These are phyloP conservation scores for Sogatella furcifera DNA, from an alignment of 1,140 invertebrate genomes.

Conservation along the genomic window DNA sequence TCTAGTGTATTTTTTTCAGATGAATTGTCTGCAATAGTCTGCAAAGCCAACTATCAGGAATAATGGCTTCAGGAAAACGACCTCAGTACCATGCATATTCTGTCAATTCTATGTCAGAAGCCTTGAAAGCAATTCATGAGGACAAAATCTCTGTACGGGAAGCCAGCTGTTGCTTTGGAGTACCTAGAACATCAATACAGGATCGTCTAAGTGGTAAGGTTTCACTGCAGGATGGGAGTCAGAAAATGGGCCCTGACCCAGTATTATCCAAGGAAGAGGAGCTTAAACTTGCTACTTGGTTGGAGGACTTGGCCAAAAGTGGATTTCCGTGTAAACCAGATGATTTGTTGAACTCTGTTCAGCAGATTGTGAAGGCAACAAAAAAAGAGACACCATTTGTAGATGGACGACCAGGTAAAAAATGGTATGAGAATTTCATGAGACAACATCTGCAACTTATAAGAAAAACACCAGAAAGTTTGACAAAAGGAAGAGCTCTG, in stretches of 20 bases:
- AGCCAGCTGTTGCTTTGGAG: conserved; percentile 6
- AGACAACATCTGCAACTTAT: conserved; percentile 5
- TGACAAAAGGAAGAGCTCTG: conserved; percentile 6
- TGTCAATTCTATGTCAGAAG: too few relatives aligned
- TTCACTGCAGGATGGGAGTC: background rate
- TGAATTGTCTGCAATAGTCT: too few relatives aligned
- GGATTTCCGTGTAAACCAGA: conserved; percentile 11
- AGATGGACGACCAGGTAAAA: conserved; percentile 12
- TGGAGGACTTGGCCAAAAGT: conserved; percentile 3
- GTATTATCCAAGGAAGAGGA: conserved; percentile 8
- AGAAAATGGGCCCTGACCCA: conserved; percentile 6
- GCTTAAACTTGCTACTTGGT: background rate
- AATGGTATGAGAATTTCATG: conserved; percentile 16
- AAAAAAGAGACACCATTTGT: conserved; percentile 13
- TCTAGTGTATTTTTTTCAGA: too few relatives aligned
- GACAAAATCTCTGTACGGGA: background rate
- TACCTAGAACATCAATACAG: conserved; percentile 5
- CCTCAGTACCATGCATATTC: too few relatives aligned
- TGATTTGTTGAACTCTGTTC: conserved; percentile 14
- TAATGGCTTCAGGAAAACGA: too few relatives aligned
- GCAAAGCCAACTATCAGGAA: too few relatives aligned
- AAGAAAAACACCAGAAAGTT: background rate
- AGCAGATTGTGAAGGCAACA: conserved; percentile 8
- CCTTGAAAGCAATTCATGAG: too few relatives aligned
- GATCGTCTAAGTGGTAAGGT: conserved; percentile 10